These are phyloP conservation scores for Calyptomena viridis DNA, from an alignment of 2,113 vertebrate genomes.

Conservation along the genomic window DNA sequence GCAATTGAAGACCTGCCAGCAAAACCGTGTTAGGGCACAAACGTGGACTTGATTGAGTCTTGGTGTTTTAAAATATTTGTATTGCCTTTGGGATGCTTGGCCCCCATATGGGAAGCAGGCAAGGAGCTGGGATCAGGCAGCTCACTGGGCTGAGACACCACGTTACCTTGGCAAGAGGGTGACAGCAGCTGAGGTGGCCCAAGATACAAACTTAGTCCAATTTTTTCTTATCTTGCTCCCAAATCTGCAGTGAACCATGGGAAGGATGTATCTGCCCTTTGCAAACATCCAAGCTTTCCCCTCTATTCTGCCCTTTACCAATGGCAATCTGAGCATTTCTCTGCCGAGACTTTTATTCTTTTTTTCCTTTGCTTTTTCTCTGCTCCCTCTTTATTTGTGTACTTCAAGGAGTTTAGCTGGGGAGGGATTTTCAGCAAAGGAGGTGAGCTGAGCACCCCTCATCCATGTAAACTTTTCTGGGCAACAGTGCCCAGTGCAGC, in stretches of 20 bases:
- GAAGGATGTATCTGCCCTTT: background rate
- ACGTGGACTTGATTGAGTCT: background rate
- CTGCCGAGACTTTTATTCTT: background rate
- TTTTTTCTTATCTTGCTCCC: background rate
- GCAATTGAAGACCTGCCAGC: background rate
- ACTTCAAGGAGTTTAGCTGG: background rate
- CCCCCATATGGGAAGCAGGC: background rate
- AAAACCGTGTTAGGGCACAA: background rate
- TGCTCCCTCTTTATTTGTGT: background rate
- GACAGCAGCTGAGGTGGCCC: background rate
- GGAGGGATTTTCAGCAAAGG: background rate
- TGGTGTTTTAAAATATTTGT: background rate
- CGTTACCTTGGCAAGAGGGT: background rate
- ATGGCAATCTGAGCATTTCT: background rate
- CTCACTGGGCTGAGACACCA: background rate
- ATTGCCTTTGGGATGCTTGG: background rate
- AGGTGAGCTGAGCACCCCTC: background rate
- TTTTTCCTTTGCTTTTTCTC: background rate
- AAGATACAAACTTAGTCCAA: background rate
- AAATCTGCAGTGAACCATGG: accelerated
- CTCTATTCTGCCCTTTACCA: background rate
- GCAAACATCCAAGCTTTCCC: background rate
- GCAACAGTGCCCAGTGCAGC: background rate
- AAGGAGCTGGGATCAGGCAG: background rate
- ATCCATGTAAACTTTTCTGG: background rate